Evolutionary conservation across 2,797 vertebrate genomes (phyloP), one percentile per base, ranked within the genome.

Genomic region (Anas capensis): DNA sequence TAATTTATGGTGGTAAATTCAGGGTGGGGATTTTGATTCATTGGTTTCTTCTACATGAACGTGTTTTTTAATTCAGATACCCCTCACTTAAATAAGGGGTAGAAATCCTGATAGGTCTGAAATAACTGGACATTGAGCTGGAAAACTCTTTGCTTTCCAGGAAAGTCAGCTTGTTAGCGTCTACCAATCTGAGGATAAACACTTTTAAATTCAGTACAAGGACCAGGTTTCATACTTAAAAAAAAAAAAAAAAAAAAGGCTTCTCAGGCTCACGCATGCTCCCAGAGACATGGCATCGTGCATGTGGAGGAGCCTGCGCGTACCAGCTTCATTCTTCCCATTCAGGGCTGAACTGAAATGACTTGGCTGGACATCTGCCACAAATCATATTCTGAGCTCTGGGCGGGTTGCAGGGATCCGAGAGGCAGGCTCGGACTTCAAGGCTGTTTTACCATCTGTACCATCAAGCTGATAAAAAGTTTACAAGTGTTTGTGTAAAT

Each of bases 61-160:
- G 2, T 10, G 18, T 19, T 57, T 34, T 42, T 51, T 38, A 48
- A 40, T 51, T 70, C 24, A 57, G 81, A 75, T 61, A 21, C 33
- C 83, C 83, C 26, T 42, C 15, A 34, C 9, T 79, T 69, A 4
- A 49, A 2, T 20, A 78, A 78, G 4, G 46, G 17, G 1, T 51
- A 24, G 64, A 95, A 88, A 58, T 49, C 29, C 66, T 62, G 33
- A 77, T 82, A 81, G 14, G 16, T 58, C 56, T 76, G 34, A 70
- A 69, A 34, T 23, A 10, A 24, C 49, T 31, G 24, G 29, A 66
- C 80, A 5, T 36, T 66, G 83, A 90, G 15, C 56, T 2, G 17
- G 48, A 49, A 84, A 94, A 96, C 65, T 88, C 65, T 88, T 81
- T 77, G 73, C 93, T 95, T 95, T 95, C 90, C 88, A 94, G 90